phyloP scores from a whole-genome alignment of 2,113 vertebrate species.

The Lophura nycthemera region DNA sequence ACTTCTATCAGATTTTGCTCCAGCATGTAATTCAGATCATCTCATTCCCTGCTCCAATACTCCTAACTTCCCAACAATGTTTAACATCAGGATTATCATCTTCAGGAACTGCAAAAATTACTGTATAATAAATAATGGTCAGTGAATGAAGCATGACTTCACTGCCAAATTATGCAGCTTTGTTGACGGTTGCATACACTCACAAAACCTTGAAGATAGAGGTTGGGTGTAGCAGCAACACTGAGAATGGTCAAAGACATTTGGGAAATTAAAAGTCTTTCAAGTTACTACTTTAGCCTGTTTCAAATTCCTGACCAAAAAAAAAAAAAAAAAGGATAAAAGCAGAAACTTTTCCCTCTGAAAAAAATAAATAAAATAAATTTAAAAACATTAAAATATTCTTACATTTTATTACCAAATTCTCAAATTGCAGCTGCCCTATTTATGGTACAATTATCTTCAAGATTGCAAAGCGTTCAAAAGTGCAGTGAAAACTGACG shows the following conservation, averaged over 20 bases:
- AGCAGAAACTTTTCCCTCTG: not conserved
- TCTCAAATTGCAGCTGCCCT: not conserved
- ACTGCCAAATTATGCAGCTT: slow-evolving; percentile 14
- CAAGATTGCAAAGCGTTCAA: not conserved
- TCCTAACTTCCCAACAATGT: not conserved
- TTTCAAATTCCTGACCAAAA: not conserved
- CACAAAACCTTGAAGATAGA: slow-evolving; percentile 1
- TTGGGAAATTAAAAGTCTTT: slow-evolving; percentile 1
- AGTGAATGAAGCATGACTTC: slow-evolving; percentile 28
- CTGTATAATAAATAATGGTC: not conserved
- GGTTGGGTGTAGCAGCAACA: not conserved
- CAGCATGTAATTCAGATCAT: not conserved
- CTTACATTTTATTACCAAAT: not conserved
- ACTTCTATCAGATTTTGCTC: not conserved
- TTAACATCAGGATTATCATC: not conserved
- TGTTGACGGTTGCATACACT: not conserved
- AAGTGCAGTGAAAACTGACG: slow-evolving; percentile 10
- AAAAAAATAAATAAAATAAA: not conserved
- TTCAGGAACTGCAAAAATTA: not conserved
- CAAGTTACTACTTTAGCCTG: not conserved
- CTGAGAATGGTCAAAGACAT: not conserved
- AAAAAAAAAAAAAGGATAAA: not conserved
- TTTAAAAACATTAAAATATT: not conserved
- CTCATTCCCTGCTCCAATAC: not conserved
- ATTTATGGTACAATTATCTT: not conserved